Conservation (phyloP, 30 jellyfish, hydroid and myxozoan species). For the Calvadosia cruxmelitensis region DNA sequence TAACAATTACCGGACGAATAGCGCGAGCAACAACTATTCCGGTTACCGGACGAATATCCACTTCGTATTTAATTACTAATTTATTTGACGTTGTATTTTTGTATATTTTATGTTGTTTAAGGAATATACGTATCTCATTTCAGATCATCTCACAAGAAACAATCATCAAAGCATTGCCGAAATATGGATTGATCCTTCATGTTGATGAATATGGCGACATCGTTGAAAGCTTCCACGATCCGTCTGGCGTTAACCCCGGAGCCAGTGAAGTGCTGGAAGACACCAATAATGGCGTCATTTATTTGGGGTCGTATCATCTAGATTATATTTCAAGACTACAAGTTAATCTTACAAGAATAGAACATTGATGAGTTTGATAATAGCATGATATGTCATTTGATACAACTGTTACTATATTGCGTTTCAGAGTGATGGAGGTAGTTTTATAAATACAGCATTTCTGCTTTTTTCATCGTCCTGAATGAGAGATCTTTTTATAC, state of each 20-base stretch:
- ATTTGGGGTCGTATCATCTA: conserved; percentile 77
- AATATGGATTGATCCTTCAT: conserved; percentile 63
- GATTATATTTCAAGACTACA: conserved; percentile 60
- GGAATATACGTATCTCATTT: conserved; percentile 1
- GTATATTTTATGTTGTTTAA: conserved; percentile 8
- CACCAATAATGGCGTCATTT: conserved; percentile 37
- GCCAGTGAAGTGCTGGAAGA: conserved; percentile 87
- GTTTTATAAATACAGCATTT: too few relatives aligned
- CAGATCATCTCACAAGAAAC: conserved; percentile 71
- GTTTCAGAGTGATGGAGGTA: too few relatives aligned
- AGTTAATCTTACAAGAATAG: too few relatives aligned
- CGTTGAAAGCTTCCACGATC: conserved; percentile 72
- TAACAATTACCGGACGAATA: too few relatives aligned
- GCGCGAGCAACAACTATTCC: too few relatives aligned
- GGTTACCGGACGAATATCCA: too few relatives aligned
- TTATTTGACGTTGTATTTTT: conserved; percentile 23
- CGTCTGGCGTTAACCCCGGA: conserved; percentile 58
- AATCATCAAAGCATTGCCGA: conserved; percentile 45
- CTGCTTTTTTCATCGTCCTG: too few relatives aligned
- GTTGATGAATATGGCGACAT: conserved; percentile 80
- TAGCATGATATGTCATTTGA: too few relatives aligned
- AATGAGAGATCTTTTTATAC: too few relatives aligned
- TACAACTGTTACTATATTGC: too few relatives aligned
- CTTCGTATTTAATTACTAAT: too few relatives aligned
- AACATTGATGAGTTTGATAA: too few relatives aligned